phyloP scores from a whole-genome alignment of 30 jellyfish, hydroid and myxozoan species.

The Pseudorhiza aurosa region DNA sequence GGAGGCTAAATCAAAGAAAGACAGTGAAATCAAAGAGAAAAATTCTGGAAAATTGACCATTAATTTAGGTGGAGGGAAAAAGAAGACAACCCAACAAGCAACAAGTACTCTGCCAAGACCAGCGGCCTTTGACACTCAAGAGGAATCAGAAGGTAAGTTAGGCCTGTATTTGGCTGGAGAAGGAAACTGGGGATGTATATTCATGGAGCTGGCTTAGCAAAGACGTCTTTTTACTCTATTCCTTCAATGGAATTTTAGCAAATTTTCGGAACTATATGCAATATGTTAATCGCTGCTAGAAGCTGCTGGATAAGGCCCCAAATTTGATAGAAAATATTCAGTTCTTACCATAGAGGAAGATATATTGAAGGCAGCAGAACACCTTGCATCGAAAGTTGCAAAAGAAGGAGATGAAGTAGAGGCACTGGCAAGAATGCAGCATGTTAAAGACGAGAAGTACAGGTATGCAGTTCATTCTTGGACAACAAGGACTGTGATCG shows the following conservation, averaged over 20 bases:
- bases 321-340: constrained; percentile 57
- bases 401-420: constrained; percentile 79
- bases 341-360: constrained; percentile 76
- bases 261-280: too few relatives aligned
- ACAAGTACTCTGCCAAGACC: constrained; percentile 23
- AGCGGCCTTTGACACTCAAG: constrained; percentile 43
- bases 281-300: too few relatives aligned
- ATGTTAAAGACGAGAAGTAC: constrained; percentile 33
- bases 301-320: constrained; percentile 27
- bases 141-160: constrained; percentile 44
- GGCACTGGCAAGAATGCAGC: constrained; percentile 73
- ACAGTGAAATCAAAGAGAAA: constrained; percentile 1
- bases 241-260: too few relatives aligned
- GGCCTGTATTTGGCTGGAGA: neutral
- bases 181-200: neutral
- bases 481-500: too few relatives aligned
- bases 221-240: neutral
- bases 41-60: constrained; percentile 35
- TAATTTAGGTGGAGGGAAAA: constrained; percentile 17
- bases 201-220: neutral
- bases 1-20: constrained; percentile 21
- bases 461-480: too few relatives aligned
- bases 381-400: constrained; percentile 73
- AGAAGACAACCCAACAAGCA: constrained; percentile 19
- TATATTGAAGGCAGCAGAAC: constrained; percentile 57